A percentile compares a stretch with the other conserved stretches of the same genome.
phyloP scores from a whole-genome alignment of 2,888 invertebrate genomes.

The Odontocolon sp. region DNA sequence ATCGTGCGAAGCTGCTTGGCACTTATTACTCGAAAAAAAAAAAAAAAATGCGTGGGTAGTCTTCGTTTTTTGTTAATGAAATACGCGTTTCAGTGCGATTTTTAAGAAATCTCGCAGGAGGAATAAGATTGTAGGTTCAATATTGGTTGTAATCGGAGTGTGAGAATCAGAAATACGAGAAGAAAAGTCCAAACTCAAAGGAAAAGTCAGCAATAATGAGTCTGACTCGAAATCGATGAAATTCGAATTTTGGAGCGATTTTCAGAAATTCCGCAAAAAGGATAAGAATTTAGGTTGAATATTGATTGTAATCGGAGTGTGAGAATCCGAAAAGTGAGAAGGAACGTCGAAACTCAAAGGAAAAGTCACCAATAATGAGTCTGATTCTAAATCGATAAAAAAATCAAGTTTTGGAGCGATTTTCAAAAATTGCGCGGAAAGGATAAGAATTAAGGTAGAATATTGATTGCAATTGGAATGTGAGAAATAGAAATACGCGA shows the following conservation, averaged over 20 bases:
- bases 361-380: background rate
- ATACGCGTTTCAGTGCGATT: background rate
- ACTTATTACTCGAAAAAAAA: too few species aligned
- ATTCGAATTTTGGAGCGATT: background rate
- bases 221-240: background rate
- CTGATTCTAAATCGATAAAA: background rate
- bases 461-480: background rate
- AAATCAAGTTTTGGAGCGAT: background rate
- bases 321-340: constrained; percentile 13
- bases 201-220: background rate
- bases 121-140: too few species aligned
- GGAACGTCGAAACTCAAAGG: constrained; percentile 6
- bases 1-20: too few species aligned
- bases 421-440: background rate
- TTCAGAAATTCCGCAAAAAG: background rate
- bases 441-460: too few species aligned
- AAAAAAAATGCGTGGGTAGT: too few species aligned
- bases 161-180: constrained; percentile 10
- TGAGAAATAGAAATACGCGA: constrained; percentile 5
- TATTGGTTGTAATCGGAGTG: background rate
- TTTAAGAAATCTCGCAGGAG: background rate
- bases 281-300: too few species aligned
- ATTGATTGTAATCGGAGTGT: background rate
- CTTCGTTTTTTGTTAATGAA: too few species aligned
- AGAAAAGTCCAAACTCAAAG: constrained; percentile 5